Evolutionary conservation across 2,888 invertebrate genomes (phyloP).

Genomic region (Tipula confusa): DNA sequence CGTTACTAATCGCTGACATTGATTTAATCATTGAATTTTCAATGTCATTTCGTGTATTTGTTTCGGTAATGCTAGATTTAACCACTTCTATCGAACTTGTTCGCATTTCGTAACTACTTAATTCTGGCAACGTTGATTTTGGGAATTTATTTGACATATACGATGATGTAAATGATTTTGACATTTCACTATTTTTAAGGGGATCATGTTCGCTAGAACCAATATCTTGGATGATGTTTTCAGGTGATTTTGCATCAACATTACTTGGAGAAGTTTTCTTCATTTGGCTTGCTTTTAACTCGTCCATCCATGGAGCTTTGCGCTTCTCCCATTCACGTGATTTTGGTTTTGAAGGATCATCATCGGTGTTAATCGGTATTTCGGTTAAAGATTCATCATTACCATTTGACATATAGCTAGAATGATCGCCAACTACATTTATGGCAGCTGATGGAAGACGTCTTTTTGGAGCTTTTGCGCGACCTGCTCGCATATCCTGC

Average conservation of each 20-base stretch:
- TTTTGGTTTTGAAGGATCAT: slow-evolving; percentile 57
- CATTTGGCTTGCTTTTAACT: slow-evolving; percentile 70
- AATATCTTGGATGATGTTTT: background rate
- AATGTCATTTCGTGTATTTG: background rate
- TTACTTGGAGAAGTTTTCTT: slow-evolving; percentile 46
- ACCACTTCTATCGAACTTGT: slow-evolving; percentile 30
- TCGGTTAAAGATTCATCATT: slow-evolving; percentile 34
- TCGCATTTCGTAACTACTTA: slow-evolving; percentile 4
- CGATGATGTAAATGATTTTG: slow-evolving; percentile 35
- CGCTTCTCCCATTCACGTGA: slow-evolving; percentile 68
- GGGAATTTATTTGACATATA: background rate
- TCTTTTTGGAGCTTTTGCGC: slow-evolving; percentile 56
- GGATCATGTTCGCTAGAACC: background rate
- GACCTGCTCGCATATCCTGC: slow-evolving; percentile 61
- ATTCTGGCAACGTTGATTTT: slow-evolving; percentile 30
- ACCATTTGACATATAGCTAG: slow-evolving; percentile 45
- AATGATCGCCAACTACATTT: slow-evolving; percentile 45
- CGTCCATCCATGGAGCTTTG: slow-evolving; percentile 75
- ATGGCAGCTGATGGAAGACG: slow-evolving; percentile 57
- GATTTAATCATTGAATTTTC: slow-evolving; percentile 36
- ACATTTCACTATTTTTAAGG: slow-evolving; percentile 32
- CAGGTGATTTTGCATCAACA: slow-evolving; percentile 39
- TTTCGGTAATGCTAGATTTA: slow-evolving; percentile 21
- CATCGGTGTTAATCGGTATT: slow-evolving; percentile 37
- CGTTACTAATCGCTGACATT: slow-evolving; percentile 32